Conservation (phyloP, 2,113 vertebrate species). For the Solea senegalensis region DNA sequence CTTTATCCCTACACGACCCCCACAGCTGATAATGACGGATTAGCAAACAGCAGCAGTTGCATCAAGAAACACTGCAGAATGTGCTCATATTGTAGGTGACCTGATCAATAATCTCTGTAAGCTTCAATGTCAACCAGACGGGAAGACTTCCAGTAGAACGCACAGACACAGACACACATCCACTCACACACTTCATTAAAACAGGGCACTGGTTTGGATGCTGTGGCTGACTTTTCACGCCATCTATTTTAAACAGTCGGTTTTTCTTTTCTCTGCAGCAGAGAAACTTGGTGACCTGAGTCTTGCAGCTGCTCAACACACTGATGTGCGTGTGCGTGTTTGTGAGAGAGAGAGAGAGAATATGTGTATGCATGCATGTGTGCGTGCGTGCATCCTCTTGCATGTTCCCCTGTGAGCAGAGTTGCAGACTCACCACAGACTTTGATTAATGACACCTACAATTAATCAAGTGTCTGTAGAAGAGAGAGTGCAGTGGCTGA, state of each 20-base stretch:
- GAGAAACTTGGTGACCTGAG: conserved; percentile 71
- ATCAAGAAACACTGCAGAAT: too few species aligned
- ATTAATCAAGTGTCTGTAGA: conserved; percentile 71
- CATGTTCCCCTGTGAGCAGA: conserved; percentile 61
- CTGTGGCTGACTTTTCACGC: not conserved
- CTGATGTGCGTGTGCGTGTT: not conserved
- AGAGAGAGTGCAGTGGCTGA: conserved; percentile 45
- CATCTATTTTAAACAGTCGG: conserved; percentile 44
- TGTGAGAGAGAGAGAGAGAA: too few species aligned
- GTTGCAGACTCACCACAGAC: conserved; percentile 69
- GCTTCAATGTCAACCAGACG: too few species aligned
- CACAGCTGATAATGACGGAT: too few species aligned
- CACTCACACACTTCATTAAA: too few species aligned
- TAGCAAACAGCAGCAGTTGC: too few species aligned
- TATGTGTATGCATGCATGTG: conserved; percentile 23
- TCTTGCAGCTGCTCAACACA: conserved; percentile 42
- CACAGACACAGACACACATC: too few species aligned
- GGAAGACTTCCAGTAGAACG: too few species aligned
- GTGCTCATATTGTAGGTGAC: too few species aligned
- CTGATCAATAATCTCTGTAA: too few species aligned
- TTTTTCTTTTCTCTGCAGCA: conserved; percentile 60
- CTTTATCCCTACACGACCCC: too few species aligned
- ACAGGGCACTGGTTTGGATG: too few species aligned
- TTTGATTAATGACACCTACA: conserved; percentile 75
- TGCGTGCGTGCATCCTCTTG: conserved; percentile 17